These are phyloP conservation scores for Platycercus adscitus DNA, from an alignment of 2,113 vertebrate genomes.

Conservation along the genomic window DNA sequence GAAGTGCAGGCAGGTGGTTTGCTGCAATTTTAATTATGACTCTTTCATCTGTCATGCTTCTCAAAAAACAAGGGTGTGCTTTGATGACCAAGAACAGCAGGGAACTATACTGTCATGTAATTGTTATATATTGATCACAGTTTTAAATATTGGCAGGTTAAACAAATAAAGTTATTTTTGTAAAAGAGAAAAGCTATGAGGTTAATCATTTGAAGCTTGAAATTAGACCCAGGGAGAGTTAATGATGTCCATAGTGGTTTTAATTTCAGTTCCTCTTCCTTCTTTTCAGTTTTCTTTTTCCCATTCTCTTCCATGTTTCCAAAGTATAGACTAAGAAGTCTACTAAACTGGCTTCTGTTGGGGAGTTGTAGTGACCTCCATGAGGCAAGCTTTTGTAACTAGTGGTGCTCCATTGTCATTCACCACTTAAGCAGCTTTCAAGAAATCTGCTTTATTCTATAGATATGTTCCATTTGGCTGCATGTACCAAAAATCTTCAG, in stretches of 20 bases:
- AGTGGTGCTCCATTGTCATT: neutral
- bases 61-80: neutral
- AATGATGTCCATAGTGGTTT: neutral
- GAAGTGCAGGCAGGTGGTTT: neutral
- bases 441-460: neutral
- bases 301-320: neutral
- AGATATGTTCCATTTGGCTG: neutral
- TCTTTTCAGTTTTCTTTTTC: neutral
- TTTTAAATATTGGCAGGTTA: neutral
- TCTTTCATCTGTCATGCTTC: neutral
- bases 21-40: neutral
- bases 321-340: neutral
- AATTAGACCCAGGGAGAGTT: neutral
- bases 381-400: neutral
- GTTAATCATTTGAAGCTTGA: neutral
- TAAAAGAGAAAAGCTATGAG: neutral
- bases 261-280: neutral
- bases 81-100: neutral
- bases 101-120: neutral
- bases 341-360: neutral
- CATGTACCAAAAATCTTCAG: neutral
- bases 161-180: neutral
- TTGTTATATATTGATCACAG: neutral
- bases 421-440: neutral
- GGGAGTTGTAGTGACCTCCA: neutral